Percentiles rank a stretch among this genome's conserved stretches.
Evolutionary conservation across 2,888 invertebrate species (phyloP).

Genomic region (Agriopis aurantiaria): DNA sequence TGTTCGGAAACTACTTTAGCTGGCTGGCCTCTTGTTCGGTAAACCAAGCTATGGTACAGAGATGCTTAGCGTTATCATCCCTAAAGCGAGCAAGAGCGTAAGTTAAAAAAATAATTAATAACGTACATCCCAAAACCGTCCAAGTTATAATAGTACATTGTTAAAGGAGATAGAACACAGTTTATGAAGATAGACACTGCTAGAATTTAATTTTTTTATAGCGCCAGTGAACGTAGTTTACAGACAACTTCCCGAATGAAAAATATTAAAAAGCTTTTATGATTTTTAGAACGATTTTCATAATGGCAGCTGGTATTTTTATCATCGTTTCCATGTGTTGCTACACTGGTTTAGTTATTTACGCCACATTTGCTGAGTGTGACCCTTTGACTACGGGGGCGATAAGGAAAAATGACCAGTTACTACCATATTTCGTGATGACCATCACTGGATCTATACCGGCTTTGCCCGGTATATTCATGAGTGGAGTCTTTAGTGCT

Average conservation of each 20-base stretch:
- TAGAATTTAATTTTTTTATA: no score
- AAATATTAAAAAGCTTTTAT: conserved; percentile 39
- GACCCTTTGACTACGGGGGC: conserved; percentile 93
- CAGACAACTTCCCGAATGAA: no score
- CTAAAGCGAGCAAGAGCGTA: conserved; percentile 90
- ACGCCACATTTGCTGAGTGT: conserved; percentile 93
- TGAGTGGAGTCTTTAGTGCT: conserved; percentile 95
- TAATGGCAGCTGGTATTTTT: conserved; percentile 92
- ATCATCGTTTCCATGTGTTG: conserved; percentile 92
- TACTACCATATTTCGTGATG: conserved; percentile 94
- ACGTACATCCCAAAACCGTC: neutral
- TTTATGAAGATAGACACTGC: no score
- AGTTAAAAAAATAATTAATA: conserved; percentile 57
- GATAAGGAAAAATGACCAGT: conserved; percentile 90
- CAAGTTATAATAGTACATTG: no score
- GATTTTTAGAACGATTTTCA: conserved; percentile 88
- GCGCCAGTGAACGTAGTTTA: no score
- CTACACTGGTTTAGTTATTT: conserved; percentile 94
- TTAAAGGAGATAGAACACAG: no score
- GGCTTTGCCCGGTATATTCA: conserved; percentile 93
- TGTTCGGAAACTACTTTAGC: conserved; percentile 92
- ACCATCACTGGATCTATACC: conserved; percentile 90
- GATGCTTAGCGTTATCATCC: conserved; percentile 92
- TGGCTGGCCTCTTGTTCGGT: conserved; percentile 94
- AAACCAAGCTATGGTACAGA: conserved; percentile 95